A percentile compares a stretch with the other conserved stretches of the same genome.
Conservation (phyloP, 2,113 vertebrate genomes). For the Takifugu flavidus region DNA sequence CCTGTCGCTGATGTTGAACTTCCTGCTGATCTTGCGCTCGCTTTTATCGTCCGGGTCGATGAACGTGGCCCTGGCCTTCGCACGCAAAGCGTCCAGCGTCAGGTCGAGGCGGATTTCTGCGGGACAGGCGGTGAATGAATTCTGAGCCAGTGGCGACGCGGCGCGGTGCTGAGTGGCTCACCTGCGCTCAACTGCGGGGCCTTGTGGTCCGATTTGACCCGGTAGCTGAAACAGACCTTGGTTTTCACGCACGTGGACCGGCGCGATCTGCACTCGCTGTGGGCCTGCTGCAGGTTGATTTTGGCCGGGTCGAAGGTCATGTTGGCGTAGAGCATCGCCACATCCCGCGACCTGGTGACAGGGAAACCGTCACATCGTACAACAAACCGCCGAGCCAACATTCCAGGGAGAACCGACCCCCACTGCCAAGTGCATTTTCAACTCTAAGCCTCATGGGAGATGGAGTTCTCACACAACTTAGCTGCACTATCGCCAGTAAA, state of each 20-base stretch:
- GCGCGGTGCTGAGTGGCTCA: conserved; percentile 54
- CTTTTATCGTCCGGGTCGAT: conserved; percentile 42
- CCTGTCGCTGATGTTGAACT: conserved; percentile 29
- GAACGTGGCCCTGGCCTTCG: conserved; percentile 69
- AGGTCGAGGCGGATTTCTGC: conserved; percentile 69
- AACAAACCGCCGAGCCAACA: background rate
- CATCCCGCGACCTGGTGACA: conserved; percentile 91
- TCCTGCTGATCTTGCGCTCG: conserved; percentile 53
- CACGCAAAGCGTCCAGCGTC: conserved; percentile 68
- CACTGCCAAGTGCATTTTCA: conserved; percentile 56
- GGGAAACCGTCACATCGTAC: background rate
- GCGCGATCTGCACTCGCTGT: conserved; percentile 74
- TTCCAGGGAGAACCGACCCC: conserved; percentile 13
- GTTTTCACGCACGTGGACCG: conserved; percentile 82
- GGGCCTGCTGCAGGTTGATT: conserved; percentile 90
- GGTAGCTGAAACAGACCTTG: conserved; percentile 81
- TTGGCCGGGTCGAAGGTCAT: conserved; percentile 85
- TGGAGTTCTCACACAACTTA: conserved; percentile 66
- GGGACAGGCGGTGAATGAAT: background rate
- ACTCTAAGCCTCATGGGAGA: conserved; percentile 53
- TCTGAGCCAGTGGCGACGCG: no score
- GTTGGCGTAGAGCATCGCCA: conserved; percentile 84
- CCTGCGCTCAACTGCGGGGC: conserved; percentile 42
- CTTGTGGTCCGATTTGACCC: conserved; percentile 80
- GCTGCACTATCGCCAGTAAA: conserved; percentile 40